Conservation (phyloP, 2,797 vertebrate species). For the Lepilemur septentrionalis region DNA sequence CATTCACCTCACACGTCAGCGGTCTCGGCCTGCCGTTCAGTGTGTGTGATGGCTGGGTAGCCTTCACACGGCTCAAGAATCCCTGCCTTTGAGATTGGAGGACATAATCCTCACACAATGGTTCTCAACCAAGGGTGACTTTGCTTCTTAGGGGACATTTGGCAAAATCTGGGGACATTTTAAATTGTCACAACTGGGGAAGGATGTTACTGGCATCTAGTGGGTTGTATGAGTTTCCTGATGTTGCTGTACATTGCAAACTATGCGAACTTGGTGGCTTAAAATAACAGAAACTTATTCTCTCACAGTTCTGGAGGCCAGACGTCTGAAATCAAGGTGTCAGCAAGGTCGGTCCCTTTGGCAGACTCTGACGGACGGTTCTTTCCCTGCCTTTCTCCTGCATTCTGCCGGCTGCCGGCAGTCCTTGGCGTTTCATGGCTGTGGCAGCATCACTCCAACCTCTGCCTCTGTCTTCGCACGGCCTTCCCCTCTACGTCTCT, state of each 20-base stretch:
- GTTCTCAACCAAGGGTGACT: background rate
- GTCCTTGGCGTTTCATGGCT: background rate
- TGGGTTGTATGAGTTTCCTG: background rate
- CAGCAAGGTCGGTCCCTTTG: background rate
- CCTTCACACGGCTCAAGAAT: accelerated
- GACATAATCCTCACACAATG: background rate
- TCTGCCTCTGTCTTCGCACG: background rate
- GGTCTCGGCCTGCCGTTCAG: background rate
- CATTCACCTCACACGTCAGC: background rate
- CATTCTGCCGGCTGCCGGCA: background rate
- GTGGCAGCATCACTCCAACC: no score
- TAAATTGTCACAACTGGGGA: background rate
- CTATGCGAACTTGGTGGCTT: background rate
- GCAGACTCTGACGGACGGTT: background rate
- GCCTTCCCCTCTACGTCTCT: background rate
- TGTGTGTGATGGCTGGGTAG: background rate
- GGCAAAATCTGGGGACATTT: background rate
- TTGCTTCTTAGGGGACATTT: background rate
- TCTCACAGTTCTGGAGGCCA: background rate
- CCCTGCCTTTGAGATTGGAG: background rate
- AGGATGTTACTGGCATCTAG: background rate
- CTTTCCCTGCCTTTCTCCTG: background rate
- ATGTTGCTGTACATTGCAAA: background rate
- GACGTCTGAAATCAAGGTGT: background rate
- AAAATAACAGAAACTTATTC: background rate